Evolutionary conservation across 1,140 invertebrate genomes (phyloP), one percentile per base, ranked within the genome.

Genomic region (Wasmannia auropunctata): DNA sequence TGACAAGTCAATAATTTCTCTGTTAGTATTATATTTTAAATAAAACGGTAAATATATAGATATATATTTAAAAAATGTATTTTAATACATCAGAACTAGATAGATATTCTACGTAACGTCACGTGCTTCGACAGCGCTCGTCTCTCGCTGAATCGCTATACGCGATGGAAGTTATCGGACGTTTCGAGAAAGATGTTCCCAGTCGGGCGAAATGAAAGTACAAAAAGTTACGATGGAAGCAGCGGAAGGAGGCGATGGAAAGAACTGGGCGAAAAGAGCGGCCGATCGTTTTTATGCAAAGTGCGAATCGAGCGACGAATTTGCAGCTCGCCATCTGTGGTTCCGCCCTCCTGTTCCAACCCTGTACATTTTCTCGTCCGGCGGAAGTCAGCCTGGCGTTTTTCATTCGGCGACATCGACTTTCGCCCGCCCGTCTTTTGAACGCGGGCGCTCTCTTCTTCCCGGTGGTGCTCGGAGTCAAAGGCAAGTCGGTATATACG

Each of bases 281-380:
- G 49, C 65, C 65, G 51, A 70, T 83, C 79, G 79, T 83, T 83
- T 67, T 83, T 83, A 85, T 79, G 74, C 76, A 85, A 80, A 85
- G 51, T 67, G 60, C 60, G 60, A 58, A 58, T 80, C 60, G 60
- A 51, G 49, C 74, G 58, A 80, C 84, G 75, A 80, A 81, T 79
- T 85, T 28, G 25, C 51, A 46, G 51, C 46, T 80, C 62, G 76
- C 75, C 76, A 79, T 85, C 84, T 85, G 84, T 37, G 76, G 76
- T 80, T 54, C 63, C 75, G 49, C 40, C 62, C 34, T 65, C 34
- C 49, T 56, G 49, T 80, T 43, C 74, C 74, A 56, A n/a, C 34
- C 46, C 46, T 65, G 75, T 85, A 56, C 84, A 83, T 83, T 83
- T 58, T 40, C 37, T 11, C 79, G 51, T 81, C 49, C 67, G 67